Percentiles rank a stretch among this genome's conserved stretches.
phyloP scores from a whole-genome alignment of 1,140 invertebrate species.

The Drosophila setifemur region DNA sequence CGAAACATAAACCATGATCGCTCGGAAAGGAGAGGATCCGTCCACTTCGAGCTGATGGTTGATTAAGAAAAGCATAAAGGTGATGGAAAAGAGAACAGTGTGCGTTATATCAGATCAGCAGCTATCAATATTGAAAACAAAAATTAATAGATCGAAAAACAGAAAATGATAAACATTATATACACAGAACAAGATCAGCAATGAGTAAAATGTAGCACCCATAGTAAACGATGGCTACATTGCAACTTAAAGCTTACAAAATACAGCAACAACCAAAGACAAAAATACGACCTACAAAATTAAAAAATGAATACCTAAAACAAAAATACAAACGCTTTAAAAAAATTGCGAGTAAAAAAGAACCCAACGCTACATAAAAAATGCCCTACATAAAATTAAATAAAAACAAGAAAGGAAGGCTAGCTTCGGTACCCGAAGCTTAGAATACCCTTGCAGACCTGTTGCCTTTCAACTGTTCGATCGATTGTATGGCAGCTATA shows the following conservation, averaged over 20 bases:
- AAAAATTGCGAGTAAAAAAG: conserved; percentile 46
- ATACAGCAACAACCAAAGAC: conserved; percentile 80
- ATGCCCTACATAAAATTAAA: conserved; percentile 28
- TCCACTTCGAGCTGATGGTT: conserved; percentile 97
- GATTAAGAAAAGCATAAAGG: conserved; percentile 86
- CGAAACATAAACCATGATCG: conserved; percentile 95
- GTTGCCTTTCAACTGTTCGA: no score
- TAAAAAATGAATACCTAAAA: conserved; percentile 47
- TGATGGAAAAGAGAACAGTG: conserved; percentile 14
- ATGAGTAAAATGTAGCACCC: conserved; percentile 54
- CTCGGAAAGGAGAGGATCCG: conserved; percentile 93
- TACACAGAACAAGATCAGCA: conserved; percentile 13
- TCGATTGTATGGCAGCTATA: no score
- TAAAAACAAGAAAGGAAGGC: conserved; percentile 60
- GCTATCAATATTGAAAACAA: conserved; percentile 27
- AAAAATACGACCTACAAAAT: conserved; percentile 50
- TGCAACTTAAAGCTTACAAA: conserved; percentile 48
- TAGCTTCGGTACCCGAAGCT: conserved; percentile 68
- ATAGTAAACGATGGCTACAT: conserved; percentile 50
- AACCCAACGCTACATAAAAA: conserved; percentile 64
- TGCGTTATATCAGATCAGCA: neutral
- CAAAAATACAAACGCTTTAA: conserved; percentile 42
- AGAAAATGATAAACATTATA: conserved; percentile 5
- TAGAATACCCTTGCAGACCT: no score
- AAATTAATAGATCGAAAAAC: conserved; percentile 20